phyloP scores from a whole-genome alignment of 2,797 vertebrate genomes.

The Sebastes aleutianus region DNA sequence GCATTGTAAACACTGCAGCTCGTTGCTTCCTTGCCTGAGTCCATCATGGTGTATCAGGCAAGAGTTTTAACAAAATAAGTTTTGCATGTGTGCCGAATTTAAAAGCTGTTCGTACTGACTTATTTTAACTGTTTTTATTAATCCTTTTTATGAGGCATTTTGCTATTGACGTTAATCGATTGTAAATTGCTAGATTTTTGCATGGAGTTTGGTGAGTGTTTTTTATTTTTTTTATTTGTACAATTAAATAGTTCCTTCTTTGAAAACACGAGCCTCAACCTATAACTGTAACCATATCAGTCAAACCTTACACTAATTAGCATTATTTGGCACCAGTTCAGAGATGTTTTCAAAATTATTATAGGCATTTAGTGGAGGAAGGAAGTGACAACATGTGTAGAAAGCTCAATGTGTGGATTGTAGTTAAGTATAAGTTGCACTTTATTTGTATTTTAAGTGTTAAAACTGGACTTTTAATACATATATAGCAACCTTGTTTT shows the following conservation, averaged over 20 bases:
- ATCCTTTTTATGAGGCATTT: accelerated
- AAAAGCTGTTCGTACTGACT: too few relatives aligned
- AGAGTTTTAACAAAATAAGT: not conserved
- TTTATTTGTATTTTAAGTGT: not conserved
- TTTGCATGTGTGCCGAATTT: not conserved
- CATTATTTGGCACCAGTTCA: too few relatives aligned
- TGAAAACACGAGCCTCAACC: not conserved
- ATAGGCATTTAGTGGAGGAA: too few relatives aligned
- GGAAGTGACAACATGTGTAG: too few relatives aligned
- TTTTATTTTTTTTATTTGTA: not conserved
- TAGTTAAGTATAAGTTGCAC: not conserved
- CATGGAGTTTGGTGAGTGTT: not conserved
- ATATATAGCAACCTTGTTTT: too few relatives aligned
- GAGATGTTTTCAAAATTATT: too few relatives aligned
- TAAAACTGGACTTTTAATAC: not conserved
- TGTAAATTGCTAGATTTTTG: not conserved
- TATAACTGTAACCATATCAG: too few relatives aligned
- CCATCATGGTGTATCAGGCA: not conserved
- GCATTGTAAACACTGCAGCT: too few relatives aligned
- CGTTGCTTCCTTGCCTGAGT: too few relatives aligned
- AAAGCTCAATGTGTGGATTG: too few relatives aligned
- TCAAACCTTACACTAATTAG: too few relatives aligned
- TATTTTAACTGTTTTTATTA: not conserved
- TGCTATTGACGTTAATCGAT: too few relatives aligned
- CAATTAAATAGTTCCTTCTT: not conserved